A percentile compares a stretch with the other conserved stretches of the same genome.
Conservation (phyloP, 2,797 vertebrate genomes). For the Lates japonicus region DNA sequence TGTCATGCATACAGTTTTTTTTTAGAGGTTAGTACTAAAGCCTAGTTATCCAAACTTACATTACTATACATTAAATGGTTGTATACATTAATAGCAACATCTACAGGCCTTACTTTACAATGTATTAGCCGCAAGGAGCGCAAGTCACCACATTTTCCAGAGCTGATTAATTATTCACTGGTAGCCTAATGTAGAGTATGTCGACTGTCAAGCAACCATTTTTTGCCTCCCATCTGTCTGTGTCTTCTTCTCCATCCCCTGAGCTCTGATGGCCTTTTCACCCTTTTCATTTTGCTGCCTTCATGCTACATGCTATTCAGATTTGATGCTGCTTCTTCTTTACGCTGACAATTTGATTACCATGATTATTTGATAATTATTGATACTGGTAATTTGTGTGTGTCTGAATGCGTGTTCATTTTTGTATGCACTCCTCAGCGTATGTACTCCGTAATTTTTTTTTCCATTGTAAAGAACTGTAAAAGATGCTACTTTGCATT, state of each 20-base stretch:
- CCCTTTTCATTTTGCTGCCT: conserved; percentile 33
- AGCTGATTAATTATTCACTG: conserved; percentile 81
- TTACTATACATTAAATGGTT: conserved; percentile 1
- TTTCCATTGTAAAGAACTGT: background rate
- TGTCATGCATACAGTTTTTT: conserved; percentile 25
- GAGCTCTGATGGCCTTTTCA: conserved; percentile 35
- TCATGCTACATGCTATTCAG: conserved; percentile 14
- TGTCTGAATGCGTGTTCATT: background rate
- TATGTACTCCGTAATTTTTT: background rate
- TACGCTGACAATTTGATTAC: conserved; percentile 36
- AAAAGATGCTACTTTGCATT: background rate
- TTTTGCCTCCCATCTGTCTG: conserved; percentile 35
- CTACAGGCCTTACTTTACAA: conserved; percentile 55
- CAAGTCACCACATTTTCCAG: conserved; percentile 74
- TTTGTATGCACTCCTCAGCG: background rate
- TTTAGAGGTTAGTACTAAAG: conserved; percentile 8
- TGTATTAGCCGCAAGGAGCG: conserved; percentile 66
- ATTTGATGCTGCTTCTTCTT: conserved; percentile 20
- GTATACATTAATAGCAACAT: conserved; percentile 17
- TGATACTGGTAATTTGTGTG: background rate
- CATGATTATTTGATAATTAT: conserved; percentile 54
- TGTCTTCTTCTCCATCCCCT: conserved; percentile 41
- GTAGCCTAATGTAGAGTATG: conserved; percentile 77
- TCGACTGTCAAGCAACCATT: conserved; percentile 61
- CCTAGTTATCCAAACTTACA: conserved; percentile 15